Evolutionary conservation across 2,113 vertebrate species (phyloP).

Genomic region (Rhea americana): DNA sequence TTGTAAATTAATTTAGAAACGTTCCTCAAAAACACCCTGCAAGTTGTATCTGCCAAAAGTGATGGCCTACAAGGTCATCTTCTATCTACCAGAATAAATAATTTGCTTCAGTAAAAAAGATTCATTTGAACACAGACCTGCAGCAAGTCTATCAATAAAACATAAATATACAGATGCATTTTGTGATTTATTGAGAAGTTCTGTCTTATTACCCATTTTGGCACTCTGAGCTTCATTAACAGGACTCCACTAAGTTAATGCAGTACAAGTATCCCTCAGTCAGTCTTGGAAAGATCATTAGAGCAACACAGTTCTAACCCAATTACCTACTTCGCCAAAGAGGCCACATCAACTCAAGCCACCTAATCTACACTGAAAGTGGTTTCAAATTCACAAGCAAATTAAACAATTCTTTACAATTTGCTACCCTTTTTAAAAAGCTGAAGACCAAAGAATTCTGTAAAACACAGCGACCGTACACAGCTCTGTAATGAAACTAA

Average conservation of each 20-base stretch:
- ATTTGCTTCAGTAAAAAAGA: neutral
- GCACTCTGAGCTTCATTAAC: neutral
- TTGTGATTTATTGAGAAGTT: neutral
- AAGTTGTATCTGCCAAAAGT: neutral
- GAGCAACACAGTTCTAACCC: neutral
- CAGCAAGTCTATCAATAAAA: neutral
- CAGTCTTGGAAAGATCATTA: neutral
- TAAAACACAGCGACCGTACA: neutral
- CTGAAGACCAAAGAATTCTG: neutral
- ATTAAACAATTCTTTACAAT: neutral
- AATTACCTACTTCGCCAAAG: neutral
- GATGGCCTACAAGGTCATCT: neutral
- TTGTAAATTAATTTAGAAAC: neutral
- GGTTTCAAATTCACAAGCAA: slow-evolving; percentile 3
- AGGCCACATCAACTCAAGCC: neutral
- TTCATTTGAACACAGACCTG: neutral
- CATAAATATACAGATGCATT: neutral
- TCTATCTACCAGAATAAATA: neutral
- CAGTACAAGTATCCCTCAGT: neutral
- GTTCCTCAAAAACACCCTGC: neutral
- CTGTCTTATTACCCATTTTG: neutral
- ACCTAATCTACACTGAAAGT: neutral
- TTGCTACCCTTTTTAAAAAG: neutral
- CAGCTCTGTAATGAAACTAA: neutral
- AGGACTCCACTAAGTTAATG: neutral